These are phyloP conservation scores for Crepidodera aurea DNA, from an alignment of 2,888 invertebrate genomes.

Conservation along the genomic window DNA sequence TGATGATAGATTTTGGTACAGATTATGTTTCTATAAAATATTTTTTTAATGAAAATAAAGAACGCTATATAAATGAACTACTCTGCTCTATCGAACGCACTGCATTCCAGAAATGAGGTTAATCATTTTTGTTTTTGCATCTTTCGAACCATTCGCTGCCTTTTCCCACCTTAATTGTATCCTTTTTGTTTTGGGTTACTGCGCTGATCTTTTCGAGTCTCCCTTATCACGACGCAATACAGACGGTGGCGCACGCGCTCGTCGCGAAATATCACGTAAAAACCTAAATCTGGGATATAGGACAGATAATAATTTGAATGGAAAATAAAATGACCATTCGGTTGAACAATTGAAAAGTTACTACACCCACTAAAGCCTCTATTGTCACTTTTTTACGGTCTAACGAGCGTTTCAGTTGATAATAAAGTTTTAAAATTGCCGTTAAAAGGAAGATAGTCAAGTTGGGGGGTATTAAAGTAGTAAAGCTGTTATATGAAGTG, in stretches of 20 bases:
- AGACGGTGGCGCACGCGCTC: constrained; percentile 8
- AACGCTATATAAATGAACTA: no score
- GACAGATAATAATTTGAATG: constrained; percentile 11
- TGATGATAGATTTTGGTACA: no score
- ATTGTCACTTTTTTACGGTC: constrained; percentile 3
- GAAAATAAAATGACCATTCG: constrained; percentile 19
- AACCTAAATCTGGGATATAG: constrained; percentile 22
- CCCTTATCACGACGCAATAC: constrained; percentile 8
- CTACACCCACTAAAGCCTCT: not conserved
- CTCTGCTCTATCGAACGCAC: not conserved
- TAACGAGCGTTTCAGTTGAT: not conserved
- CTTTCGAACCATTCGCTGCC: not conserved
- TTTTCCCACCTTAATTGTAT: not conserved
- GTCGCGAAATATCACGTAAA: constrained; percentile 7
- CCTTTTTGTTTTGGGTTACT: constrained; percentile 10
- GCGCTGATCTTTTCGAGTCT: constrained; percentile 23
- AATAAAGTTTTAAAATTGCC: not conserved
- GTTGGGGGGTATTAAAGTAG: not conserved
- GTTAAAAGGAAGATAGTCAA: not conserved
- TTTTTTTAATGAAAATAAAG: no score
- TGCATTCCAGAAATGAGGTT: not conserved
- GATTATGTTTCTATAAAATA: no score
- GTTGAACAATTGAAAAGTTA: constrained; percentile 15
- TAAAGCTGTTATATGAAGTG: not conserved
- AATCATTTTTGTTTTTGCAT: not conserved